These are phyloP conservation scores for Halcyon smyrnensis DNA, from an alignment of 2,797 vertebrate genomes.

Conservation along the genomic window DNA sequence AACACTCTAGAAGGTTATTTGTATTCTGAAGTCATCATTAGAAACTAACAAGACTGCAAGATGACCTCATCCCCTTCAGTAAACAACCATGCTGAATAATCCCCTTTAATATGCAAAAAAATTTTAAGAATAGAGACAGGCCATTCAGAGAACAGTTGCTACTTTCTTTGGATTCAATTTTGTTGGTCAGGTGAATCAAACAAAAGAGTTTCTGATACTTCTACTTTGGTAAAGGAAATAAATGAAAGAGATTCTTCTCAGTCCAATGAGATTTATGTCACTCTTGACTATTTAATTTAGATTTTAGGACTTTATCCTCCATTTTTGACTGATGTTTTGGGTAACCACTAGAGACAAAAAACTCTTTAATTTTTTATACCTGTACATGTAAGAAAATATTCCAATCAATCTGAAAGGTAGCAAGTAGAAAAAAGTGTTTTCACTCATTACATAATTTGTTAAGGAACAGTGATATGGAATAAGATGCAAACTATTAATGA, in stretches of 20 bases:
- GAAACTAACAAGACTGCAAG: neutral
- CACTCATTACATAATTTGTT: neutral
- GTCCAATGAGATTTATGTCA: neutral
- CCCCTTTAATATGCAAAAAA: neutral
- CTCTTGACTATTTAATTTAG: neutral
- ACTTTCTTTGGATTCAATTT: neutral
- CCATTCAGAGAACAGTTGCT: neutral
- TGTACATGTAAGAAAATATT: neutral
- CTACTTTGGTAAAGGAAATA: neutral
- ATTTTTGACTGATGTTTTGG: neutral
- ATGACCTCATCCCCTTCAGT: neutral
- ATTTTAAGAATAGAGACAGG: neutral
- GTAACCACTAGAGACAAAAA: neutral
- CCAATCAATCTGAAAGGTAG: neutral
- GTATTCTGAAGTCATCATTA: neutral
- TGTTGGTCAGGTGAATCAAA: neutral
- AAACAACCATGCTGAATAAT: neutral
- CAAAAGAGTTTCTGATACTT: neutral
- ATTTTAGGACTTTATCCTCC: neutral
- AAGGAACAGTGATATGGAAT: constrained; percentile 23
- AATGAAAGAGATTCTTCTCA: neutral
- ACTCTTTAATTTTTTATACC: neutral
- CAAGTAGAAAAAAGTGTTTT: neutral
- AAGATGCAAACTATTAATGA: constrained; percentile 36
- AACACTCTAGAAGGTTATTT: neutral